Evolutionary conservation across 2,888 invertebrate genomes (phyloP), one percentile per base, ranked within the genome.

Genomic region (Volucella bombylans): DNA sequence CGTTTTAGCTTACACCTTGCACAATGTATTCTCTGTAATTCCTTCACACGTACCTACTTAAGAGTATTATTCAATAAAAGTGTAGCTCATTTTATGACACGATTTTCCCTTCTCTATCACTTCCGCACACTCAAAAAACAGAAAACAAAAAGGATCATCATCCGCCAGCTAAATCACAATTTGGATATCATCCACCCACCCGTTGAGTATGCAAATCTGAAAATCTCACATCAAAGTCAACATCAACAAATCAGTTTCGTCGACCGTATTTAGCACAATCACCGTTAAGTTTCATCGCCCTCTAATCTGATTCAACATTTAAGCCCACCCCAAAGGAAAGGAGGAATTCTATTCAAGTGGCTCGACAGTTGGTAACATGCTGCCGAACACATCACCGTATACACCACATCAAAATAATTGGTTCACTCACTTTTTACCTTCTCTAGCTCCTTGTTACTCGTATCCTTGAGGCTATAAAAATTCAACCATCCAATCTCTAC

Each of bases 231-330:
- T 59, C 57, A 50, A 74, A 45, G 43, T 50, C 43, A n/a, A 41
- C 41, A 74, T 3, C 65, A 31, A 65, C 43, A 12, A 71, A 52
- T 59, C 45, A 67, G 41, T 65, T 41, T 41, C 65, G 49, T 74
- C 57, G 65, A 74, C 57, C 74, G 65, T 23, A 65, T 74, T 74
- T 57, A 57, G 64, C 65, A 67, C 50, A 41, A 49, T 43, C 41
- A 14, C 41, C 10, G 9, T 14, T 38, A 64, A 10, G 57, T 57
- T 65, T 41, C 55, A n/a, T 9, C 55, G 18, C 6, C 50, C n/a
- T 31, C 15, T 69, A 62, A 77, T 77, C 69, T 64, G 47, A 77
- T 69, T 69, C 55, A 64, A 69, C 77, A 78, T 54, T 62, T 69
- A 78, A 55, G 41, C 41, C 49, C 12, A 4, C 71, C 59, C 8